Evolutionary conservation across 1,140 invertebrate genomes (phyloP), one percentile per base, ranked within the genome.

Genomic region (Zaprionus gabonicus): DNA sequence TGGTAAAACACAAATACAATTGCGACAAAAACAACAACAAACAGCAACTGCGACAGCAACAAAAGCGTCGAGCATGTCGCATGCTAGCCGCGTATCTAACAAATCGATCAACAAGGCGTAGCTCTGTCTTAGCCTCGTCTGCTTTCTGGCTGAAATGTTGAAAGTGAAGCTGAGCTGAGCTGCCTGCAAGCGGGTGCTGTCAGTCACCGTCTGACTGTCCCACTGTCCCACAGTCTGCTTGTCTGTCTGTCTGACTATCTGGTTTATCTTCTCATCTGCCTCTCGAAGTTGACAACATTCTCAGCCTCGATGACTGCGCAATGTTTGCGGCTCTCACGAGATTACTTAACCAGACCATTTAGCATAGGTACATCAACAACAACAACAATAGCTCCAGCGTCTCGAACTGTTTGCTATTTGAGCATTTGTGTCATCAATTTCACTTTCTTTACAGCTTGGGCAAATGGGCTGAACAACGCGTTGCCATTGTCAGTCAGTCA

Each of bases 311-410:
- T 79, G 84, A 76, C 81, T 88, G 81, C 86, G 85, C 85, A 91
- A 85, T 90, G 85, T 90, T 90, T 90, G 82, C 85, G 76, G 75
- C 85, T 90, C 85, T 90, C 86, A 90, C 82, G 79, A 80, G 87
- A 91, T 91, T 91, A 91, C 88, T 84, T 91, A 91, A 91, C 88
- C 81, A 81, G 84, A 77, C 84, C 85, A 88, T 88, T 88, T 88
- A 88, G 84, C 85, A 90, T 84, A 84, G 80, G 80, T 60, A 78
- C 69, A 58, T n/a, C 67, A 34, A 59, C 23, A 53, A 25, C 75
- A 53, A 76, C 56, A 53, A 67, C 55, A 58, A 70, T 23, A 41
- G 23, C 65, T 44, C 60, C 64, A 60, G 12, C 59, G 34, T 57
- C 64, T 62, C 66, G 38, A 75, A 57, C 66, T 72, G 74, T 85